phyloP scores from a whole-genome alignment of 2,113 vertebrate genomes.

The Eublepharis macularius region DNA sequence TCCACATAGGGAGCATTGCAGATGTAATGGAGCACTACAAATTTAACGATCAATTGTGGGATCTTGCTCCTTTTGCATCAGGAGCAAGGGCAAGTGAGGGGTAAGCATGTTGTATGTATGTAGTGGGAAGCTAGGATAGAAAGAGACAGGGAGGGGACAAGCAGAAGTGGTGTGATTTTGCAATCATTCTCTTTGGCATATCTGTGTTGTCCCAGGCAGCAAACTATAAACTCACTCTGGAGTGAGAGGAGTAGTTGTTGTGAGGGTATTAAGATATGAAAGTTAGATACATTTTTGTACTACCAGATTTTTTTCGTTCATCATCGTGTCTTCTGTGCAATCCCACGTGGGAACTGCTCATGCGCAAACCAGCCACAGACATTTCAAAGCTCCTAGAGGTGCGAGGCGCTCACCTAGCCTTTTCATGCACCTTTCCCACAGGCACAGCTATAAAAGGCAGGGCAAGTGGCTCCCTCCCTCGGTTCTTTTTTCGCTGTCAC shows the following conservation, averaged over 20 bases:
- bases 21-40: background rate
- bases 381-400: too few relatives aligned
- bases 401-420: too few relatives aligned
- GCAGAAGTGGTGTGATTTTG: background rate
- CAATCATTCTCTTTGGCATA: background rate
- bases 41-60: background rate
- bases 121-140: background rate
- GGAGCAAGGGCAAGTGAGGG: background rate
- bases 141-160: background rate
- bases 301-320: too few relatives aligned
- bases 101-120: background rate
- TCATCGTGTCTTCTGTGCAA: too few relatives aligned
- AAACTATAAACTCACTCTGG: background rate
- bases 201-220: background rate
- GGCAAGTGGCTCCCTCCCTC: too few relatives aligned
- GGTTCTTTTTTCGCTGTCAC: too few relatives aligned
- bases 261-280: background rate
- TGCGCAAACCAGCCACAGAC: too few relatives aligned
- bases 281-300: too few relatives aligned
- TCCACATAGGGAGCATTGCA: background rate
- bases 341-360: too few relatives aligned
- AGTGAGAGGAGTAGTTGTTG: background rate
- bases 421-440: too few relatives aligned
- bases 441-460: too few relatives aligned
- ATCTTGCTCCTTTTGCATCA: background rate